Conservation (phyloP, 2,888 invertebrate species). For the Polymixis lichenea region DNA sequence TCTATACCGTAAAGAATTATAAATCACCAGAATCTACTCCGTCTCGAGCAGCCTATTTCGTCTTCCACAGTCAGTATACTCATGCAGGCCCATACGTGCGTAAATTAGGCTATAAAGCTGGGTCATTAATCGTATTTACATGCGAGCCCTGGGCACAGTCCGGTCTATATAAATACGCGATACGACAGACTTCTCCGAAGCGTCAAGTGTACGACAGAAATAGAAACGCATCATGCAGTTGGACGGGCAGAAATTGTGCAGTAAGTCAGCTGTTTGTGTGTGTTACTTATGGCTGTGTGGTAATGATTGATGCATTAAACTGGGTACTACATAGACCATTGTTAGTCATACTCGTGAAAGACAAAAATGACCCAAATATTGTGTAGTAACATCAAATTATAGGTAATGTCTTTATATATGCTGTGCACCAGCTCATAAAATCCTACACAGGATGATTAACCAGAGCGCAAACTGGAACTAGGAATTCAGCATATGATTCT, state of each 20-base stretch:
- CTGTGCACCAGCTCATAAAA: neutral
- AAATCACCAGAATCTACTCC: slow-evolving; percentile 10
- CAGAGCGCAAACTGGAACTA: too few relatives aligned
- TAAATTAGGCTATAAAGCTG: slow-evolving; percentile 38
- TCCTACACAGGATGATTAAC: neutral
- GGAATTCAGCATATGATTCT: too few relatives aligned
- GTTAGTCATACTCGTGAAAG: neutral
- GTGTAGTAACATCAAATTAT: neutral
- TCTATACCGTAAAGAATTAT: neutral
- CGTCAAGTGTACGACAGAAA: slow-evolving; percentile 70
- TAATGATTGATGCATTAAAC: neutral
- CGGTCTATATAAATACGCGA: slow-evolving; percentile 65
- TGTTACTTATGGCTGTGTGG: neutral
- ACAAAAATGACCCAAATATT: neutral
- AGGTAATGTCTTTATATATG: neutral
- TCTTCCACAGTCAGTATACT: slow-evolving; percentile 17
- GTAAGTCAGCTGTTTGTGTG: slow-evolving; percentile 35
- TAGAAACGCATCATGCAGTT: slow-evolving; percentile 67
- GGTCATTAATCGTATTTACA: slow-evolving; percentile 51
- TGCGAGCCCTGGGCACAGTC: slow-evolving; percentile 57
- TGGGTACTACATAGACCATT: neutral
- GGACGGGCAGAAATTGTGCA: slow-evolving; percentile 41
- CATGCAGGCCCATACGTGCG: neutral
- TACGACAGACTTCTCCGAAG: slow-evolving; percentile 74
- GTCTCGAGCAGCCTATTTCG: neutral